Conservation (phyloP, 2,113 vertebrate genomes). For the Corapipo altera region DNA sequence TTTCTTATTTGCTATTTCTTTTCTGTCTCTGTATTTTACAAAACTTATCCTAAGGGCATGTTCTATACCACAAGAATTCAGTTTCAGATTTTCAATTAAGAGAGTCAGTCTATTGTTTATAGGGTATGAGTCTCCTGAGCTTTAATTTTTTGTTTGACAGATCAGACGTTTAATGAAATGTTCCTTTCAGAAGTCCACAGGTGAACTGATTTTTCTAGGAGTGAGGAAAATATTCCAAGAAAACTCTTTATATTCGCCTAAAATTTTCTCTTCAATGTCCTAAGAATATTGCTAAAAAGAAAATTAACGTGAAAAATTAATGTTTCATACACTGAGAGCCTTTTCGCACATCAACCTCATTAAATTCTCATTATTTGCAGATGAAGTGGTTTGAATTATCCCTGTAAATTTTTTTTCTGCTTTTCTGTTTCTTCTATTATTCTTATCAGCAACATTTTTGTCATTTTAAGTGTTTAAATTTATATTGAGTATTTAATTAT, state of each 20-base stretch:
- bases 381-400: slow-evolving; percentile 56
- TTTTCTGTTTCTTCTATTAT: slow-evolving; percentile 58
- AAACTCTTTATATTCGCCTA: not conserved
- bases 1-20: not conserved
- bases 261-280: not conserved
- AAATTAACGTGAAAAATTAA: slow-evolving; percentile 58
- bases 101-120: not conserved
- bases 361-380: slow-evolving; percentile 75
- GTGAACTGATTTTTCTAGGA: not conserved
- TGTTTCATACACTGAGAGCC: not conserved
- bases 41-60: not conserved
- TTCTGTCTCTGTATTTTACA: not conserved
- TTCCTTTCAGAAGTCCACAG: not conserved
- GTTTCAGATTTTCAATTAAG: not conserved
- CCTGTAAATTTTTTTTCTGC: not conserved
- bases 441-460: slow-evolving; percentile 59
- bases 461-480: slow-evolving; percentile 64
- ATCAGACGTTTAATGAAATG: not conserved
- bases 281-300: not conserved
- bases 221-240: not conserved
- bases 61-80: not conserved
- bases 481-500: slow-evolving; percentile 69
- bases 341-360: slow-evolving; percentile 58
- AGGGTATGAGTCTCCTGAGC: not conserved
- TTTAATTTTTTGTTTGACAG: not conserved